Percentiles rank a stretch among this genome's conserved stretches.
These are phyloP conservation scores for Drosophila anomalata DNA, from an alignment of 2,888 invertebrate genomes.

Conservation along the genomic window DNA sequence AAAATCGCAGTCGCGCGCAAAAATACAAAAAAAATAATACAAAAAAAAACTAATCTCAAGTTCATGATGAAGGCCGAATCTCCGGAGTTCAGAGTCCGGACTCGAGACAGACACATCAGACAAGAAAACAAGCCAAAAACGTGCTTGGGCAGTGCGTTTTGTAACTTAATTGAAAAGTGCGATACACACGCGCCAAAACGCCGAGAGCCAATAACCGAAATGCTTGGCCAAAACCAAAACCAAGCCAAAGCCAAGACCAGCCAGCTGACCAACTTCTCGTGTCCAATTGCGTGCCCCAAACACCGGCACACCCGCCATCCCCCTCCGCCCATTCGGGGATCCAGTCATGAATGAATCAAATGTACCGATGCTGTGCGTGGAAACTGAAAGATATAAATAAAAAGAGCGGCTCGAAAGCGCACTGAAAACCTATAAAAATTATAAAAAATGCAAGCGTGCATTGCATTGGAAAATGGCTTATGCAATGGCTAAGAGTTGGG, in stretches of 20 bases:
- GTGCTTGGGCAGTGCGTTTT: constrained; percentile 74
- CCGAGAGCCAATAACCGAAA: constrained; percentile 24
- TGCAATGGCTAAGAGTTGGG: constrained; percentile 32
- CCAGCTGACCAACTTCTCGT: constrained; percentile 66
- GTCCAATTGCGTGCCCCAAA: constrained; percentile 58
- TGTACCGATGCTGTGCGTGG: constrained; percentile 42
- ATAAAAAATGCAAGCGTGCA: constrained; percentile 49
- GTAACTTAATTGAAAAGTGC: constrained; percentile 78
- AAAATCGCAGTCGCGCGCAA: constrained; percentile 36
- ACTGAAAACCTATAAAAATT: constrained; percentile 43
- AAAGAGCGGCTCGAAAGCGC: constrained; percentile 6
- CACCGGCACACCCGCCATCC: constrained; percentile 21
- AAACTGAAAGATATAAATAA: constrained; percentile 10
- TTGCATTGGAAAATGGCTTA: constrained; percentile 38
- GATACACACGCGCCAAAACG: constrained; percentile 73
- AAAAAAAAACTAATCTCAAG: constrained; percentile 54
- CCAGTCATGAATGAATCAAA: constrained; percentile 47
- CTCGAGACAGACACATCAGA: constrained; percentile 27
- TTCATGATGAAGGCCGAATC: constrained; percentile 72
- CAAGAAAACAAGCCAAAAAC: constrained; percentile 52
- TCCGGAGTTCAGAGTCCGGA: constrained; percentile 3
- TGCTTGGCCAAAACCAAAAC: constrained; percentile 48
- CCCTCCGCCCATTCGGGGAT: constrained; percentile 2
- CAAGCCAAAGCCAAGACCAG: constrained; percentile 53
- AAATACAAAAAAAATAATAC: constrained; percentile 5